These are phyloP conservation scores for Leuciscus idus DNA, from an alignment of 2,113 vertebrate genomes.

Conservation along the genomic window DNA sequence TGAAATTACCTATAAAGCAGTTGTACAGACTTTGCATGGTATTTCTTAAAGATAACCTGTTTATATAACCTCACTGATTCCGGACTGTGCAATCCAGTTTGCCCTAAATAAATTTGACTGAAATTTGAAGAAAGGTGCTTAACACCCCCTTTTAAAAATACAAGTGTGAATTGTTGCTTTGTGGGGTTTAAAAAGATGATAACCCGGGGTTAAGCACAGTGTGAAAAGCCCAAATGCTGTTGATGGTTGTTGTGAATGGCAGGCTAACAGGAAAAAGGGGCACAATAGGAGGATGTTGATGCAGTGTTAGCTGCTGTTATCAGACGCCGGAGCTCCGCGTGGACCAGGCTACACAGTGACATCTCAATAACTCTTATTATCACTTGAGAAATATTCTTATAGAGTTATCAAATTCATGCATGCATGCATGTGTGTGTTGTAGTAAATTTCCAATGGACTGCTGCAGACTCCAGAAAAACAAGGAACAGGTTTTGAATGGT, in stretches of 20 bases:
- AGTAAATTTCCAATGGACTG: neutral
- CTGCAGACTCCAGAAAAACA: neutral
- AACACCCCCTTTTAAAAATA: neutral
- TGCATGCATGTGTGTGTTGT: neutral
- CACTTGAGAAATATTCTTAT: neutral
- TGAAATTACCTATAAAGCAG: neutral
- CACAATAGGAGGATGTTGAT: constrained; percentile 51
- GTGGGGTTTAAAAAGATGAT: neutral
- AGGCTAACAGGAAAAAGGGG: constrained; percentile 38
- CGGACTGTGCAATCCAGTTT: neutral
- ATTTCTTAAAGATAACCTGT: neutral
- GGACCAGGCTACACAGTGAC: neutral
- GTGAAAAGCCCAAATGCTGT: neutral
- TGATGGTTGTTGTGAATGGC: constrained; percentile 14
- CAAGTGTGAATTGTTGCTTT: constrained; percentile 4
- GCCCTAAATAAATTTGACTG: neutral
- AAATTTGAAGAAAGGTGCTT: neutral
- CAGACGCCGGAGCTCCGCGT: neutral
- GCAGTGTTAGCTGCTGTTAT: constrained; percentile 9
- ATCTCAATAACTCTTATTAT: neutral
- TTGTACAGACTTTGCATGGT: neutral
- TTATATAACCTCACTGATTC: neutral
- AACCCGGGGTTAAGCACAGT: neutral
- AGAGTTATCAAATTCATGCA: neutral
- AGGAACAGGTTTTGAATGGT: neutral